phyloP scores from a whole-genome alignment of 2,797 vertebrate species.

The Cygnus olor region DNA sequence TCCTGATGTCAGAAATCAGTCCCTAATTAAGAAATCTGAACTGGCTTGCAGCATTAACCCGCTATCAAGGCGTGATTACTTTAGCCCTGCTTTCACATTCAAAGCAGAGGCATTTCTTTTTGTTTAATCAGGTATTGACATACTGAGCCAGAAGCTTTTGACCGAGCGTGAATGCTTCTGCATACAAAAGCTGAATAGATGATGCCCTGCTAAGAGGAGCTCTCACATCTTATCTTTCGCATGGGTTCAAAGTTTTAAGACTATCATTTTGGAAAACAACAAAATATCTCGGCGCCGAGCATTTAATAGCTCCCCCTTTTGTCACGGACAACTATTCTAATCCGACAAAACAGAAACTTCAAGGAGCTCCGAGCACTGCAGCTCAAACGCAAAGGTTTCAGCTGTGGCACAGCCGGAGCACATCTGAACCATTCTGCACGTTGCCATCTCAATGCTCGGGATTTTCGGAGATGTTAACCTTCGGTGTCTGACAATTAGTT shows the following conservation, averaged over 20 bases:
- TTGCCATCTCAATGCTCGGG: not conserved
- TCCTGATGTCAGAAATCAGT: constrained; percentile 68
- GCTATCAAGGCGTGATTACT: constrained; percentile 48
- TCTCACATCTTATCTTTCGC: constrained; percentile 39
- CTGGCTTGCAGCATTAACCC: constrained; percentile 34
- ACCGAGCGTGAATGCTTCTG: constrained; percentile 22
- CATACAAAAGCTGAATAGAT: constrained; percentile 62
- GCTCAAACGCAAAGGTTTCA: not conserved
- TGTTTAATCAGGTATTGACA: constrained; percentile 65
- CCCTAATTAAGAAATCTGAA: constrained; percentile 58
- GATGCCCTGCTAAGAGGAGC: constrained; percentile 54
- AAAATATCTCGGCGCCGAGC: not conserved
- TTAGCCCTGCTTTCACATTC: constrained; percentile 57
- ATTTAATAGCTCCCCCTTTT: not conserved
- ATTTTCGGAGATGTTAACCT: constrained; percentile 37
- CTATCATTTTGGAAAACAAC: not conserved
- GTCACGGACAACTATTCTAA: not conserved
- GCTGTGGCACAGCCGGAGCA: not conserved
- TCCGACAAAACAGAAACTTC: not conserved
- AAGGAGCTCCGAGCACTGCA: not conserved
- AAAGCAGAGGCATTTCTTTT: constrained; percentile 55
- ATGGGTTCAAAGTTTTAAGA: constrained; percentile 27
- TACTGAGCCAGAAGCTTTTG: constrained; percentile 56
- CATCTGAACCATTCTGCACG: not conserved
- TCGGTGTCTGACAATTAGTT: constrained; percentile 21